These are phyloP conservation scores for Drosophila ficusphila DNA, from an alignment of 1,140 invertebrate species.

Conservation along the genomic window DNA sequence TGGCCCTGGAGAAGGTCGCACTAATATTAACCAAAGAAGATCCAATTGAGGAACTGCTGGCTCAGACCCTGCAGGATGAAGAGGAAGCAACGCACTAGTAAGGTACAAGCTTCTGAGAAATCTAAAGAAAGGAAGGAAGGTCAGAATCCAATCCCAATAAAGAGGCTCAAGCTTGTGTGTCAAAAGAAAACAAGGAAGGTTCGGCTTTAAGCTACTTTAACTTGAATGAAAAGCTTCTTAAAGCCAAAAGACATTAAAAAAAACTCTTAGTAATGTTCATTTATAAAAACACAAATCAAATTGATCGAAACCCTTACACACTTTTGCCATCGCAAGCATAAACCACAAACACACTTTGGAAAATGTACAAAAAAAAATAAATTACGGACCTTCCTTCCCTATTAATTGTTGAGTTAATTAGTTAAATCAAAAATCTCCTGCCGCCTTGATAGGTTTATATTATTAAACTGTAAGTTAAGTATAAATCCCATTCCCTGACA, in stretches of 20 bases:
- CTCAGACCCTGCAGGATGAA: slow-evolving; percentile 2
- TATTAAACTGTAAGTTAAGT: neutral
- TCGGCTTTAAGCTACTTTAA: no score
- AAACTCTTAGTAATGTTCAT: no score
- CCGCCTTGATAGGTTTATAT: neutral
- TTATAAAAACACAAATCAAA: no score
- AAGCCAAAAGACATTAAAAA: no score
- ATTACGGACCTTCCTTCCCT: neutral
- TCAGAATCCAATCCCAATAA: no score
- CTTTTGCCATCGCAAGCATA: neutral
- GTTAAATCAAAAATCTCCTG: neutral
- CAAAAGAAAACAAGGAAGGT: no score
- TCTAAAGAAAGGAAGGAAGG: neutral
- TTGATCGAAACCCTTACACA: neutral
- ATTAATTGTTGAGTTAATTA: neutral
- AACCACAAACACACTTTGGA: neutral
- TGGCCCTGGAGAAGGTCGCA: slow-evolving; percentile 41
- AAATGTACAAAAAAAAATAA: neutral
- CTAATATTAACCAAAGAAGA: slow-evolving; percentile 12
- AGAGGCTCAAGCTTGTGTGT: no score
- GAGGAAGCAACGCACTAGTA: neutral
- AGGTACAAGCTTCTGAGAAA: neutral
- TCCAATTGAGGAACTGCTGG: slow-evolving; percentile 11
- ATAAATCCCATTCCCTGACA: neutral
- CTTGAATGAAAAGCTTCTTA: no score